Evolutionary conservation across 2,113 vertebrate species (phyloP), one percentile per base, ranked within the genome.

Genomic region (Syngnathus typhle): DNA sequence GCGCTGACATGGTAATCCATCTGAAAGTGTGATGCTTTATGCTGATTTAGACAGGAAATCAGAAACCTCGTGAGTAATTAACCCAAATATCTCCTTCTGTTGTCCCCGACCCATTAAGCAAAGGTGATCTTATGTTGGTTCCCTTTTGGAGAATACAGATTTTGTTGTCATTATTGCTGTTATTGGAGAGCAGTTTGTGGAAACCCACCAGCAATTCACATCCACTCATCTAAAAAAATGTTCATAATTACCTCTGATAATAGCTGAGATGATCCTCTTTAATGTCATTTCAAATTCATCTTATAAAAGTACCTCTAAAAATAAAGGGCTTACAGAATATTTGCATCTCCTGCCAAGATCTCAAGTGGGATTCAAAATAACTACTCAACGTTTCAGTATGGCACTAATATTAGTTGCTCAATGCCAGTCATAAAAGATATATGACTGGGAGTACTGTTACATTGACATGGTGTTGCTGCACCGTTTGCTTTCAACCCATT

Each of bases 1-100:
- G 88, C 85, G 88, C 82, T 66, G 86, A 83, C 89, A 88, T 44
- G 85, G 85, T 90, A 88, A 90, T 90, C 89, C 76, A 90, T 89
- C 89, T 87, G 84, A 83, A 84, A 82, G 75, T 70, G 79, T 77
- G 73, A 77, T 81, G 74, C 82, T 84, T 82, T 82, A 83, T 84
- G 79, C 79, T 74, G 58, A 85, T 88, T 88, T 82, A 87, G 83
- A 80, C 78, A 81, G 74, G 87, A 89, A 88, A 90, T 84, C 78
- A 87, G 86, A 88, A 84, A 88, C 83, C 80, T 51, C 32, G 62
- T 69, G 79, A 70, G 74, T 78, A 71, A 74, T 78, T 69, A 79
- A 78, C 69, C 73, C 69, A 61, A 38, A 60, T 74, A 78, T 84
- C 81, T 85, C 74, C 76, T 73, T 38, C 71, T 78, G 72, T 82